These are phyloP conservation scores for Ariopsis seemanni DNA, from an alignment of 2,113 vertebrate species.

Conservation along the genomic window DNA sequence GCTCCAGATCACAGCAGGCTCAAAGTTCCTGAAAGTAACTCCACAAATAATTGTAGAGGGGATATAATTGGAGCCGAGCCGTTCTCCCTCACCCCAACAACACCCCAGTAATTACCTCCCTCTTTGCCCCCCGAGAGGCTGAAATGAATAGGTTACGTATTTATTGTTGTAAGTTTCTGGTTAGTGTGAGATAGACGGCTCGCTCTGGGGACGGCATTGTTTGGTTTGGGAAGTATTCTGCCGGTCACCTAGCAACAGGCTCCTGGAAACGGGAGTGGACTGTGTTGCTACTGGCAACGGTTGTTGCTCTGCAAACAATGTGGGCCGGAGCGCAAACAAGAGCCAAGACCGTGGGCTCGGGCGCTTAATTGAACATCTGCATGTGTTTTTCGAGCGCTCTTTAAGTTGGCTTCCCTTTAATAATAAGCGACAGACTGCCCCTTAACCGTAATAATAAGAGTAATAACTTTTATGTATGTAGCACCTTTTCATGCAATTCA, in stretches of 20 bases:
- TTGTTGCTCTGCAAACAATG: slow-evolving; percentile 96
- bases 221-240: slow-evolving; percentile 97
- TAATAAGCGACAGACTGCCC: slow-evolving; percentile 62
- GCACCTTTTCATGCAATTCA: neutral
- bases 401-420: slow-evolving; percentile 61
- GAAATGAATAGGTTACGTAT: slow-evolving; percentile 90
- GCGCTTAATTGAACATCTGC: slow-evolving; percentile 90
- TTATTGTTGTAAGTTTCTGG: slow-evolving; percentile 85
- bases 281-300: slow-evolving; percentile 88
- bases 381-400: slow-evolving; percentile 80
- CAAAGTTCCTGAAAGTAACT: slow-evolving; percentile 30
- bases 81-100: slow-evolving; percentile 59
- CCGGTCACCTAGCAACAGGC: slow-evolving; percentile 86
- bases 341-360: slow-evolving; percentile 77
- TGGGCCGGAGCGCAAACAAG: slow-evolving; percentile 79
- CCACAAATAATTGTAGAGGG: slow-evolving; percentile 50
- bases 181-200: slow-evolving; percentile 82
- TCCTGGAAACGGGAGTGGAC: slow-evolving; percentile 88
- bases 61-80: slow-evolving; percentile 64
- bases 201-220: slow-evolving; percentile 89
- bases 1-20: slow-evolving; percentile 37
- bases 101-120: slow-evolving; percentile 24
- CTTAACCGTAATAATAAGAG: slow-evolving; percentile 45
- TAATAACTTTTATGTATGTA: slow-evolving; percentile 40
- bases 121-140: slow-evolving; percentile 63